phyloP scores from a whole-genome alignment of 2,113 vertebrate genomes.

The Barbus barbus region DNA sequence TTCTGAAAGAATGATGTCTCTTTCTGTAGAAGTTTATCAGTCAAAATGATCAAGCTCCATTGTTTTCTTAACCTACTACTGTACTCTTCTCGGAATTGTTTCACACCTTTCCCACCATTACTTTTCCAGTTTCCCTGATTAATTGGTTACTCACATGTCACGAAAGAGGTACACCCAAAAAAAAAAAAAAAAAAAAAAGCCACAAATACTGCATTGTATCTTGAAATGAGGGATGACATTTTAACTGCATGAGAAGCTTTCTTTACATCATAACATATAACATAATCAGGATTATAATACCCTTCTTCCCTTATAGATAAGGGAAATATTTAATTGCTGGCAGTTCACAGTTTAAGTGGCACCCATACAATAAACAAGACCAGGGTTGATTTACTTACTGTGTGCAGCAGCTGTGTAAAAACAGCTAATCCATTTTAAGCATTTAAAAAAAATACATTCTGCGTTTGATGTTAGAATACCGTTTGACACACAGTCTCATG shows the following conservation, averaged over 20 bases:
- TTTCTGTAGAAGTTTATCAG: neutral
- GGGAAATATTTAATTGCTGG: conserved; percentile 24
- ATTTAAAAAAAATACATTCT: neutral
- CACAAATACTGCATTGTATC: neutral
- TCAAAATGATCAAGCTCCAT: neutral
- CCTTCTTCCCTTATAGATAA: neutral
- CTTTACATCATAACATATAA: neutral
- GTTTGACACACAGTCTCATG: conserved; percentile 3
- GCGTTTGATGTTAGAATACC: neutral
- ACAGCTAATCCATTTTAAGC: too few species aligned
- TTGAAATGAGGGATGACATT: neutral
- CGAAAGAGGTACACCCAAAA: neutral
- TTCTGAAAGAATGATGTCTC: neutral
- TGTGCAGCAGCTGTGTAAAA: neutral
- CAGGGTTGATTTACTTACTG: neutral
- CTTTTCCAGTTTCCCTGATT: neutral
- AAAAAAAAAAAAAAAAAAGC: neutral
- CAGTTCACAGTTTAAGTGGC: conserved; percentile 13
- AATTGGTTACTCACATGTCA: neutral
- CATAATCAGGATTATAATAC: conserved; percentile 10
- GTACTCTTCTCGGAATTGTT: neutral
- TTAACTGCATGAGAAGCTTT: neutral
- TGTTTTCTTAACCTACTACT: neutral
- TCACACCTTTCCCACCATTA: neutral
- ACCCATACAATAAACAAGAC: conserved; percentile 20